phyloP scores from a whole-genome alignment of 2,888 invertebrate genomes.

The Noctua janthe region DNA sequence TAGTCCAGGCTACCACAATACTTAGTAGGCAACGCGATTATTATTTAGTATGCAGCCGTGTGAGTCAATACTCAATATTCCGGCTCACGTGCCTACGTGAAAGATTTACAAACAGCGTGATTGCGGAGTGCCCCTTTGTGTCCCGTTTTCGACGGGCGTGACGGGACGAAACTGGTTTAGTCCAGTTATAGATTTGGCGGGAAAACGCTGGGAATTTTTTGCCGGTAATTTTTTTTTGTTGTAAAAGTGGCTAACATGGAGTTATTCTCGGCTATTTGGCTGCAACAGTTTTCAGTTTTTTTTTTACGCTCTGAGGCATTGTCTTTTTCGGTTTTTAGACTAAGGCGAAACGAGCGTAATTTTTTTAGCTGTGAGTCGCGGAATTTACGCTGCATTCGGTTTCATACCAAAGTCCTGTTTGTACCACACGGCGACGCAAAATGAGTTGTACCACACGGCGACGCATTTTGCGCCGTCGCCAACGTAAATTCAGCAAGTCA shows the following conservation, averaged over 20 bases:
- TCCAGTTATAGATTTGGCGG: slow-evolving; percentile 59
- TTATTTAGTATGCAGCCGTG: slow-evolving; percentile 75
- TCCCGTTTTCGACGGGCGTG: slow-evolving; percentile 68
- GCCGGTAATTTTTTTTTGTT: slow-evolving; percentile 6
- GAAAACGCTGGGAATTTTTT: slow-evolving; percentile 51
- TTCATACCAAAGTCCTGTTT: no score
- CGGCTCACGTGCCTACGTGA: slow-evolving; percentile 70
- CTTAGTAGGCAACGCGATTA: slow-evolving; percentile 70
- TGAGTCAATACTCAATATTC: slow-evolving; percentile 72
- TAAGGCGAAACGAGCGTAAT: no score
- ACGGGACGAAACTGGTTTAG: slow-evolving; percentile 67
- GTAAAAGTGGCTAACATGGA: background rate
- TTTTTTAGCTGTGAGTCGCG: no score
- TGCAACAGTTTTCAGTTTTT: background rate
- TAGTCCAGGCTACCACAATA: slow-evolving; percentile 51
- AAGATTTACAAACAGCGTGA: slow-evolving; percentile 72
- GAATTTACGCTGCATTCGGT: no score
- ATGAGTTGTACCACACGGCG: no score
- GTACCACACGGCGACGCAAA: no score
- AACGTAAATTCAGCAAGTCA: no score
- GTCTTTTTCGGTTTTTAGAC: background rate
- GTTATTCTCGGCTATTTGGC: background rate
- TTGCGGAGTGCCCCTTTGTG: slow-evolving; percentile 72
- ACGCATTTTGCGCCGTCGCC: no score
- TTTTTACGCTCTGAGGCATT: background rate